A percentile compares a stretch with the other conserved stretches of the same genome.
These are phyloP conservation scores for Tretioscincus oriximinensis DNA, from an alignment of 2,113 vertebrate species.

Conservation along the genomic window DNA sequence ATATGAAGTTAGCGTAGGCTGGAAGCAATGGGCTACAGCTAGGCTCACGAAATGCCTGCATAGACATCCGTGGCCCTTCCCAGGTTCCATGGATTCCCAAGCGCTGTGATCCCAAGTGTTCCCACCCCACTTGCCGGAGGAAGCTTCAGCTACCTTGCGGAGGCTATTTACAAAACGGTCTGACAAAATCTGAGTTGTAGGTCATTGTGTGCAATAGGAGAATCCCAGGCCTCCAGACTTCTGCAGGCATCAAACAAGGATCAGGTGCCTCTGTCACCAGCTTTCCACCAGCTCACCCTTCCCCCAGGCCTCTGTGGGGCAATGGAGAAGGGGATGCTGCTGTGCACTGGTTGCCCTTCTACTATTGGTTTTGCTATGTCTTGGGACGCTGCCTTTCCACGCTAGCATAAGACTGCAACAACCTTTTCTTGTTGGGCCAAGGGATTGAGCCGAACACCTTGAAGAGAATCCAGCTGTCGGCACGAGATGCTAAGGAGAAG, in stretches of 20 bases:
- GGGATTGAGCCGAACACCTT: constrained; percentile 89
- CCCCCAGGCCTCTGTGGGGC: not conserved
- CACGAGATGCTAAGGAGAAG: constrained; percentile 80
- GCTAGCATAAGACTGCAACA: fast-evolving
- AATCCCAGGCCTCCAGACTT: no score
- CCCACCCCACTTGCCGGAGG: not conserved
- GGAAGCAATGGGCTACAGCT: no score
- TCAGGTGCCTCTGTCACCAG: not conserved
- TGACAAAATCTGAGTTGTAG: no score
- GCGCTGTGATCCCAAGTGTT: not conserved
- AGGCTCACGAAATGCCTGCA: no score
- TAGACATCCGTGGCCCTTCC: no score
- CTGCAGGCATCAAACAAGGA: fast-evolving
- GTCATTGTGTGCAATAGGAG: not conserved
- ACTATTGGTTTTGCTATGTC: not conserved
- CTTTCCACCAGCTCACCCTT: not conserved
- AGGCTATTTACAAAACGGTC: not conserved
- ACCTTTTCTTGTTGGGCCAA: constrained; percentile 47
- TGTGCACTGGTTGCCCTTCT: not conserved
- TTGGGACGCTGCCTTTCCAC: not conserved
- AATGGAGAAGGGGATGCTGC: no score
- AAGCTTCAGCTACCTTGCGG: not conserved
- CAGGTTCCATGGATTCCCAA: no score
- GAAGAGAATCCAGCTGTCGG: constrained; percentile 88
- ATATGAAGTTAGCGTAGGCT: no score